A percentile compares a stretch with the other conserved stretches of the same genome.
Conservation (phyloP, 1,140 invertebrate species). For the Leptopilina boulardi region DNA sequence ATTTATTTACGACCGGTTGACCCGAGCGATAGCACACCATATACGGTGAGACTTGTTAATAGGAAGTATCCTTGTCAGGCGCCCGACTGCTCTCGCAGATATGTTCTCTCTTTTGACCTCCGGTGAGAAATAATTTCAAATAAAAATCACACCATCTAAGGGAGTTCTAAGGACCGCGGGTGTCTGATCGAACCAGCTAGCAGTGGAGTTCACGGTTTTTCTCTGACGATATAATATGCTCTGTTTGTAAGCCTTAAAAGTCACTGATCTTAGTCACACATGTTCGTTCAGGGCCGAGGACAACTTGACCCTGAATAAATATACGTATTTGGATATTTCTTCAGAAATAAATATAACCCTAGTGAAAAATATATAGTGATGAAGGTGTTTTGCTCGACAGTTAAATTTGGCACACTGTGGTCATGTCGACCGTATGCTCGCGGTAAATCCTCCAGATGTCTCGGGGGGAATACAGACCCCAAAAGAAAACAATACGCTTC, state of each 20-base stretch:
- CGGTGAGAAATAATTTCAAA: conserved; percentile 51
- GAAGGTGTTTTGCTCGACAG: neutral
- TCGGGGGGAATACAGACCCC: neutral
- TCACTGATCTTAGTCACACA: conserved; percentile 52
- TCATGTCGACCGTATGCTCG: too few species aligned
- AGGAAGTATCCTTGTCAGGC: conserved; percentile 61
- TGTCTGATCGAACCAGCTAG: conserved; percentile 44
- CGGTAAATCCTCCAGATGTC: conserved; percentile 14
- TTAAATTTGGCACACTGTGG: conserved; percentile 29
- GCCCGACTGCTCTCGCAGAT: conserved; percentile 44
- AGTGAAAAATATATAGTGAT: neutral
- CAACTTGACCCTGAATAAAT: conserved; percentile 53
- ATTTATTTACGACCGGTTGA: conserved; percentile 58
- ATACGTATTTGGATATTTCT: conserved; percentile 48
- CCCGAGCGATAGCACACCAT: conserved; percentile 54
- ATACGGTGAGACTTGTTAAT: conserved; percentile 59
- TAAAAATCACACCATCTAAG: conserved; percentile 62
- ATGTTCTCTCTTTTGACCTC: conserved; percentile 49
- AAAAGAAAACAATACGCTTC: conserved; percentile 5
- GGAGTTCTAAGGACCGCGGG: conserved; percentile 60
- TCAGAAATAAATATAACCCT: conserved; percentile 51
- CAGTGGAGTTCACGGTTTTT: conserved; percentile 61
- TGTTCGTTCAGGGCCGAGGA: conserved; percentile 50
- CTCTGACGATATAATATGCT: conserved; percentile 42
- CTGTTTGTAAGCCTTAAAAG: conserved; percentile 26